Conservation (phyloP, 2,888 invertebrate species). For the Pachliopta kotzebuea region DNA sequence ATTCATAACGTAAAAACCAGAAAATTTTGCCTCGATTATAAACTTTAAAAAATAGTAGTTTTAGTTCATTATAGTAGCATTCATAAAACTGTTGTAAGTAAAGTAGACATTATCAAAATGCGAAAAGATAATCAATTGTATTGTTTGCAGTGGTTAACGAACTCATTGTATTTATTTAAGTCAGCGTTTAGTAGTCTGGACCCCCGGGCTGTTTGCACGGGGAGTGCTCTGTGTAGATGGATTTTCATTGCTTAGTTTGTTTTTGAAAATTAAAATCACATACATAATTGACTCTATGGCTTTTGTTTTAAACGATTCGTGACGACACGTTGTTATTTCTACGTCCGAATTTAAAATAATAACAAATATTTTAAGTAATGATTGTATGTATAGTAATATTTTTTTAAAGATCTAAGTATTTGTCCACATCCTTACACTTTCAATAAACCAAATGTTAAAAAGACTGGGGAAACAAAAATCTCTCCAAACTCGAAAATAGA, state of each 20-base stretch:
- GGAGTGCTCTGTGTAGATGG: conserved; percentile 10
- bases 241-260: conserved; percentile 4
- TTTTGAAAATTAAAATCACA: conserved; percentile 26
- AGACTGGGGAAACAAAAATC: too few species aligned
- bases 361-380: too few species aligned
- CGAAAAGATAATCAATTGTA: conserved; percentile 21
- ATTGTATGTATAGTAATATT: too few species aligned
- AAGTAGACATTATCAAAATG: conserved; percentile 20
- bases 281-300: conserved; percentile 18
- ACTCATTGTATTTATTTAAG: conserved; percentile 17
- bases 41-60: too few species aligned
- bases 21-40: too few species aligned
- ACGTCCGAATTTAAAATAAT: too few species aligned
- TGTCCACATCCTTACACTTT: too few species aligned
- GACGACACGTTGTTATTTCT: background rate
- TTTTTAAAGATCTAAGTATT: too few species aligned
- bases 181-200: conserved; percentile 6
- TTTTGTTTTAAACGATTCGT: conserved; percentile 1
- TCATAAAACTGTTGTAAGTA: conserved; percentile 6
- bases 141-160: conserved; percentile 8
- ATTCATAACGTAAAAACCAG: too few species aligned
- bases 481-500: too few species aligned
- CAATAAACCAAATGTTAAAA: too few species aligned
- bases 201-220: conserved; percentile 11
- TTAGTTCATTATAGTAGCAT: too few species aligned